These are phyloP conservation scores for Leucophenga montana DNA, from an alignment of 2,888 invertebrate genomes.

Conservation along the genomic window DNA sequence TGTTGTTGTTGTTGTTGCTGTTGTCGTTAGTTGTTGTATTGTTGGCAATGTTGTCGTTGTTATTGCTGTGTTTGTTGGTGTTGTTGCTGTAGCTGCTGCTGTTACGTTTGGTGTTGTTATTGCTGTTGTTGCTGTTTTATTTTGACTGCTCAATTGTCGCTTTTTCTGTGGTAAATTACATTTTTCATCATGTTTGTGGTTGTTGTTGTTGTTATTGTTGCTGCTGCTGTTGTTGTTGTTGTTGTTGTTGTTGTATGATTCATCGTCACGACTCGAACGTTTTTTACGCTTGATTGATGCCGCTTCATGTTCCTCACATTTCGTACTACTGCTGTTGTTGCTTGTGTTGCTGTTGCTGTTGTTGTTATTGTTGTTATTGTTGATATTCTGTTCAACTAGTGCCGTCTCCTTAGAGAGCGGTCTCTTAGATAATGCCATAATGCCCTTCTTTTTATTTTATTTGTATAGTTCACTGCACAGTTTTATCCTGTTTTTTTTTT, in stretches of 20 bases:
- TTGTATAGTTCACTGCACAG: not conserved
- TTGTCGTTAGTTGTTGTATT: slow-evolving; percentile 37
- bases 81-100: slow-evolving; percentile 34
- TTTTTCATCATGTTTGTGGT: slow-evolving; percentile 51
- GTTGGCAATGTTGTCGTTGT: slow-evolving; percentile 22
- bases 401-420: slow-evolving; percentile 72
- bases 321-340: slow-evolving; percentile 41
- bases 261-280: slow-evolving; percentile 71
- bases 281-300: slow-evolving; percentile 71
- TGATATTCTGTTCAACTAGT: slow-evolving; percentile 52
- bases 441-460: not conserved
- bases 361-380: slow-evolving; percentile 61
- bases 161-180: slow-evolving; percentile 70
- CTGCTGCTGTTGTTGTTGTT: slow-evolving; percentile 47
- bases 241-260: slow-evolving; percentile 52
- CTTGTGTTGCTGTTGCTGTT: slow-evolving; percentile 50
- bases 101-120: slow-evolving; percentile 20
- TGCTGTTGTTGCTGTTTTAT: slow-evolving; percentile 21
- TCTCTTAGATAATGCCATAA: slow-evolving; percentile 72
- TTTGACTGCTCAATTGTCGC: slow-evolving; percentile 54
- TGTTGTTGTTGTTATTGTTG: slow-evolving; percentile 48
- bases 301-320: slow-evolving; percentile 69
- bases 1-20: slow-evolving; percentile 37
- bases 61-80: not conserved
- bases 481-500: too few species aligned